These are phyloP conservation scores for Hylaea fasciaria DNA, from an alignment of 2,888 invertebrate species.

Conservation along the genomic window DNA sequence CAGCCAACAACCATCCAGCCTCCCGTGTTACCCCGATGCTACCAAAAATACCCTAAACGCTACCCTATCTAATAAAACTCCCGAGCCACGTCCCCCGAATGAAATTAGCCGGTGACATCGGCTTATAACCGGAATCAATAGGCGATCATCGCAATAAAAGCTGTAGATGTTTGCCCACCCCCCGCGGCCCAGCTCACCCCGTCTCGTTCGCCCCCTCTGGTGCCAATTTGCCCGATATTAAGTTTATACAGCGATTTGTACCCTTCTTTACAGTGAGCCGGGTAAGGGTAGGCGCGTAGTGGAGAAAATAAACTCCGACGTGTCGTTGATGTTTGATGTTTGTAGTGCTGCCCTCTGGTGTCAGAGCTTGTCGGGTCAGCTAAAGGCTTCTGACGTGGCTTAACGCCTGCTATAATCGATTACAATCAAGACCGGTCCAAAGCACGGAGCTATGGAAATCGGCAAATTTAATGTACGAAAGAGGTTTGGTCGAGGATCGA, in stretches of 20 bases:
- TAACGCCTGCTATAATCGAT: no score
- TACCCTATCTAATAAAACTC: constrained; percentile 23
- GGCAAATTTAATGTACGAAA: no score
- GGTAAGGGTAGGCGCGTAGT: constrained; percentile 13
- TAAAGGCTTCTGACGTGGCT: no score
- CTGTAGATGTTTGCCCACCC: constrained; percentile 63
- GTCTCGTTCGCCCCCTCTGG: constrained; percentile 58
- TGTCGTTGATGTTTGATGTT: neutral
- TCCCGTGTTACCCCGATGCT: neutral
- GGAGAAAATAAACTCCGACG: neutral
- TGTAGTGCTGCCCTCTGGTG: no score
- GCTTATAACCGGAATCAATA: constrained; percentile 80
- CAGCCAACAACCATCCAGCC: neutral
- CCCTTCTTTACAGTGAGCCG: constrained; percentile 71
- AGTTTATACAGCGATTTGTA: constrained; percentile 83
- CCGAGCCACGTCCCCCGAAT: constrained; percentile 16
- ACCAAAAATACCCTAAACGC: constrained; percentile 3
- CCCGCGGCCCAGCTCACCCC: constrained; percentile 36
- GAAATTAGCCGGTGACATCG: constrained; percentile 49
- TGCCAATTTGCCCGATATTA: constrained; percentile 80
- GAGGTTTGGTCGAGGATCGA: no score
- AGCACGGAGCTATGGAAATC: no score
- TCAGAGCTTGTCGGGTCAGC: no score
- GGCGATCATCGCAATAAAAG: constrained; percentile 76
- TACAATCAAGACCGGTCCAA: no score